These are phyloP conservation scores for Rapana venosa DNA, from an alignment of 2,888 invertebrate genomes.

Conservation along the genomic window DNA sequence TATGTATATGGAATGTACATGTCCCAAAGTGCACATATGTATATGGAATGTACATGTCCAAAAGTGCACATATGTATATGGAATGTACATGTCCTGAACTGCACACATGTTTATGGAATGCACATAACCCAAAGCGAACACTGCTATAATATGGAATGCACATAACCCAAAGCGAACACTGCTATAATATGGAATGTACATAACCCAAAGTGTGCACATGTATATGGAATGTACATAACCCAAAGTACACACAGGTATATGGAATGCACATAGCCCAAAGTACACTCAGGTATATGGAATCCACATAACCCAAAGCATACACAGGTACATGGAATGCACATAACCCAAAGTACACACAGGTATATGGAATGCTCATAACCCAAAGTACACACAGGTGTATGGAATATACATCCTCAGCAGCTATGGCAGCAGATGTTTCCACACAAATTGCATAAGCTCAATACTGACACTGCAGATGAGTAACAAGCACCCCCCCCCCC, in stretches of 20 bases:
- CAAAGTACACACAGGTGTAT: too few species aligned
- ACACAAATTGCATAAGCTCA: too few species aligned
- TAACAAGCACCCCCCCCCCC: too few species aligned
- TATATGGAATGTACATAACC: background rate
- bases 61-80: background rate
- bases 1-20: too few species aligned
- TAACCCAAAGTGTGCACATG: too few species aligned
- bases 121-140: background rate
- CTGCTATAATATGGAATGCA: background rate
- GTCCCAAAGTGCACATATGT: too few species aligned
- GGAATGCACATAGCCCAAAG: background rate
- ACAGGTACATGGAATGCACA: background rate
- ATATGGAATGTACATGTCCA: background rate
- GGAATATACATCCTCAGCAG: too few species aligned
- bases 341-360: background rate
- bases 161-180: too few species aligned
- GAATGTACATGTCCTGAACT: background rate
- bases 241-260: background rate
- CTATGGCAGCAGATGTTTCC: too few species aligned
- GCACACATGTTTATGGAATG: background rate
- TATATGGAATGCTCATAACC: background rate
- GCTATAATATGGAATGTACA: too few species aligned
- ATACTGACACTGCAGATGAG: too few species aligned
- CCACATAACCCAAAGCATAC: background rate
- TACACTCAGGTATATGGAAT: background rate